Evolutionary conservation across 2,113 vertebrate species (phyloP), one percentile per base, ranked within the genome.

Genomic region (Recurvirostra avosetta): DNA sequence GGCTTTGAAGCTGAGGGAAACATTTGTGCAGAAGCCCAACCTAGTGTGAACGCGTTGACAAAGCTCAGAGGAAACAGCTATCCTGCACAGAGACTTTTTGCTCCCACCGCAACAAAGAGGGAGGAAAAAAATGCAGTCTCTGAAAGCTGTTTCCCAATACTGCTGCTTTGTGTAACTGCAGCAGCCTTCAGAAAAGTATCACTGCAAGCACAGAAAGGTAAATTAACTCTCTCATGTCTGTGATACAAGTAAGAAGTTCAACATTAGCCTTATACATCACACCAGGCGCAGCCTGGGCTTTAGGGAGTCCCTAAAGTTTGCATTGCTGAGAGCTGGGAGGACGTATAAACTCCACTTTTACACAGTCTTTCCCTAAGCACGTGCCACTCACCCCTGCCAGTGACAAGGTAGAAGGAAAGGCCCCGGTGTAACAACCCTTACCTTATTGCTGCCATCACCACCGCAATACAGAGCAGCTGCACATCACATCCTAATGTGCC

Each of bases 291-390:
- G 47, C 47, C 38, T 32, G 58, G 18, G 41, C 56, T 55, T 58
- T 25, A 34, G 38, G 55, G 55, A 67, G 11, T 5, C 38, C 36
- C 70, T 12, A 3, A 62, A 27, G 4, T 2, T 41, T 2, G 10
- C 14, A 14, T 11, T 40, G 52, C 75, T 17, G 8, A 4, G 49
- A 41, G 75, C 0, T 32, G 29, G 49, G 13, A 34, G 40, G n/a
- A 40, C 5, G 9, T 0, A 14, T 1, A 84, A 36, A 2, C 7
- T 26, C 21, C 14, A 2, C n/a, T 59, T 75, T 14, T 1, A 1
- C 9, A 5, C 0, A 9, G 6, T 3, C n/a, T 6, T 20, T 47
- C 40, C 38, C 43, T 12, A 45, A 49, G 7, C 25, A 55, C 3
- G 1, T 10, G 58, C 27, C 52, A 30, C n/a, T 55, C 34, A 2